Conservation (phyloP, 2,797 vertebrate genomes). For the Acanthiza pusilla region DNA sequence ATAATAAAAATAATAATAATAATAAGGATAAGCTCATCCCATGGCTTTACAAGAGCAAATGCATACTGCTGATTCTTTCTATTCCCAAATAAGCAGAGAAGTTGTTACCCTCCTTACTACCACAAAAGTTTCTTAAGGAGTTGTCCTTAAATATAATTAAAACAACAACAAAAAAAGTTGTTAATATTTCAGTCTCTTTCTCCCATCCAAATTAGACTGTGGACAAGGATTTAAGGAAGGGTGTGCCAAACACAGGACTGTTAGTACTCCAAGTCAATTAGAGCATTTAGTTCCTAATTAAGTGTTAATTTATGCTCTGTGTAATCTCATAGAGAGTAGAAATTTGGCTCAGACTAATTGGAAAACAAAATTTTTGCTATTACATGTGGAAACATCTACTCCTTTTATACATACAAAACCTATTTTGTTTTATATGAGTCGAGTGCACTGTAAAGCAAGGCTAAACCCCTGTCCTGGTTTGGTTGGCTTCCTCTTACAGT, state of each 20-base stretch:
- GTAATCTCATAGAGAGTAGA: background rate
- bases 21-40: conserved; percentile 30
- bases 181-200: background rate
- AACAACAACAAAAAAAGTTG: background rate
- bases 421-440: background rate
- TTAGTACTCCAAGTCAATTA: background rate
- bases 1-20: background rate
- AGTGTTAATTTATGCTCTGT: background rate
- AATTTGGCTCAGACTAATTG: background rate
- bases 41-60: conserved; percentile 12
- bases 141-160: background rate
- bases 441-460: background rate
- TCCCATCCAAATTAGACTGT: background rate
- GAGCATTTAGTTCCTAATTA: background rate
- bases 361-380: background rate
- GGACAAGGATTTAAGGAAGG: background rate
- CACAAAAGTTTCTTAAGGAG: background rate
- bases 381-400: background rate
- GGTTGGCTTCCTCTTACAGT: background rate
- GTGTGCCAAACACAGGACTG: background rate
- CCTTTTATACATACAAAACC: background rate
- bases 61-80: background rate
- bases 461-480: background rate
- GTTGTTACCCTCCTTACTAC: background rate
- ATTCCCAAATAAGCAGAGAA: background rate